Percentiles rank a stretch among this genome's conserved stretches.
These are phyloP conservation scores for Pachydiplax longipennis DNA, from an alignment of 2,888 invertebrate species.

Conservation along the genomic window DNA sequence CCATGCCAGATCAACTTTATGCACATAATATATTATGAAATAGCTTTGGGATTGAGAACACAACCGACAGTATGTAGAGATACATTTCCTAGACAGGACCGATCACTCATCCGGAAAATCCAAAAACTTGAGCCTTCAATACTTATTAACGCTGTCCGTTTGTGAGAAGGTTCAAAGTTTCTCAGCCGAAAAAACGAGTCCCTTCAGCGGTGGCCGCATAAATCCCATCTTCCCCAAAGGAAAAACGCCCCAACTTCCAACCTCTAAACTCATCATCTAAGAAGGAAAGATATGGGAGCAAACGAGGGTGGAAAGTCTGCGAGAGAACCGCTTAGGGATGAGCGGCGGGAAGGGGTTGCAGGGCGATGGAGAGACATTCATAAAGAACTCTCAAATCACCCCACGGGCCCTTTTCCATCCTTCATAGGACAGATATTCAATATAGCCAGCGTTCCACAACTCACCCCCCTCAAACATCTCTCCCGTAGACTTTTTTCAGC, in stretches of 20 bases:
- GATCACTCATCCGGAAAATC: no score
- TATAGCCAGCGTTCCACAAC: not conserved
- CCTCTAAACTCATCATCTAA: conserved; percentile 27
- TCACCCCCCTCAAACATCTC: not conserved
- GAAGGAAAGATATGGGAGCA: not conserved
- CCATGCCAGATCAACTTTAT: no score
- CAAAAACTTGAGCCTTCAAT: no score
- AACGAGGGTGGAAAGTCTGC: not conserved
- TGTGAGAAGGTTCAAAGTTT: not conserved
- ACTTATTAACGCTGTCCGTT: no score
- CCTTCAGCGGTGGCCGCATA: not conserved
- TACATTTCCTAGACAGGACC: no score
- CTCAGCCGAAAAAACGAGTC: not conserved
- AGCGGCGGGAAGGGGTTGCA: not conserved
- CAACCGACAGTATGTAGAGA: no score
- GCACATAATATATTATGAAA: no score
- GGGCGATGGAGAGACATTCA: not conserved
- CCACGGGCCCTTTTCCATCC: not conserved
- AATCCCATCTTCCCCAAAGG: not conserved
- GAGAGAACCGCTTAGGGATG: no score
- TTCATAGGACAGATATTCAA: not conserved
- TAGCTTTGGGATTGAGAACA: no score
- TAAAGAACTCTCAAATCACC: not conserved
- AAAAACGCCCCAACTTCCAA: not conserved
- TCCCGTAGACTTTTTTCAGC: not conserved